Evolutionary conservation across 2,888 invertebrate species (phyloP).

Genomic region (Stenodera caucasica): DNA sequence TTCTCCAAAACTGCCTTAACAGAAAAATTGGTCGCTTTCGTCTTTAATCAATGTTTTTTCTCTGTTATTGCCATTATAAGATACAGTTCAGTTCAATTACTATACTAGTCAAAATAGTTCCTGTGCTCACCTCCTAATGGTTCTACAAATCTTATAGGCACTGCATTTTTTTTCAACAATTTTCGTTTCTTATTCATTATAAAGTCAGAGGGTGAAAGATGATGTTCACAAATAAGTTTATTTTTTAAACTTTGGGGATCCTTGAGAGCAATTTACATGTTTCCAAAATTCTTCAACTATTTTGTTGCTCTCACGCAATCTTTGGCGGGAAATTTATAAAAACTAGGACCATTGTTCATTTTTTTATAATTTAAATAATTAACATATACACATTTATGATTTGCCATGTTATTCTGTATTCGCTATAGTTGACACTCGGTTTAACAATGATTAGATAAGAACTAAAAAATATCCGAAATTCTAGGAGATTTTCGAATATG

Average conservation of each 20-base stretch:
- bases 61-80: background rate
- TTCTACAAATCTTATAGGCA: constrained; percentile 11
- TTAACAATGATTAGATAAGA: too few relatives aligned
- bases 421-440: too few relatives aligned
- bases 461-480: background rate
- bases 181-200: constrained; percentile 10
- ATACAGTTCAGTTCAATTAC: background rate
- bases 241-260: constrained; percentile 12
- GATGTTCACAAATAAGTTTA: constrained; percentile 16
- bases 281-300: constrained; percentile 17
- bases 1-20: constrained; percentile 3
- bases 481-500: too few relatives aligned
- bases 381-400: constrained; percentile 8
- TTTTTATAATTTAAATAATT: background rate
- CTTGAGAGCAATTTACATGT: constrained; percentile 14
- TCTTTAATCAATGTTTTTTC: background rate
- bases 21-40: constrained; percentile 6
- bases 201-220: constrained; percentile 15
- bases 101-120: background rate
- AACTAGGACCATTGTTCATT: constrained; percentile 10
- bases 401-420: constrained; percentile 5
- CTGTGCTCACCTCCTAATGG: constrained; percentile 1
- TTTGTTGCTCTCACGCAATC: constrained; percentile 1
- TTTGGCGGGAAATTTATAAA: constrained; percentile 21
- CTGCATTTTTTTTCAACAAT: constrained; percentile 8